Evolutionary conservation across 2,797 vertebrate genomes (phyloP), one percentile per base, ranked within the genome.

Genomic region (Anas acuta): DNA sequence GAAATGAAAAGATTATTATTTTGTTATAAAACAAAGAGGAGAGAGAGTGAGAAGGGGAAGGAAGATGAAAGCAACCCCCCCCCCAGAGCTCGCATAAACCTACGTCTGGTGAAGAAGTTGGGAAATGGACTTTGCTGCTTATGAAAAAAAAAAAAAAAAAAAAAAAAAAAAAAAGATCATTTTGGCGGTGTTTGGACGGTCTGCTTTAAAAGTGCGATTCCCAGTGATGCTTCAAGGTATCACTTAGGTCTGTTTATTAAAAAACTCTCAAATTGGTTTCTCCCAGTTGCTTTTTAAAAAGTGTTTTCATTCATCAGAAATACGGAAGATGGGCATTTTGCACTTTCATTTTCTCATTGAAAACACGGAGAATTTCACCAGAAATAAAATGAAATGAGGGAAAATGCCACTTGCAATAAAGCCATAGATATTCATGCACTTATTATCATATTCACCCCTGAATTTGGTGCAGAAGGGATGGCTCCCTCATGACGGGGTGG

Each of bases 391-490:
- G 0, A 2, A 69, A 28, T 6, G 43, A 66, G 15, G 49, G 18
- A 79, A 74, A 85, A 66, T 18, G 6, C 1, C 47, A 5, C 5
- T 11, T 20, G 23, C 22, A 41, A 14, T 17, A 28, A 84, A 93
- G 3, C 11, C 18, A 5, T 0, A 12, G 11, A 9, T 78, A 53
- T 90, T 70, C 62, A 11, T 7, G 5, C 6, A 25, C 3, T 45
- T 25, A 2, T 49, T 18, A 23, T 30, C 62, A 32, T 43, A 32
- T 43, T 43, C 28, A 32, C 13, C 28, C 7, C 23, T 3, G 13
- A 25, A 21, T 51, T 62, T 58, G 0, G 13, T 4, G 8, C 8
- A 4, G 2, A 49, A 90, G 43, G 0, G 0, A 18, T 1, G 45
- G 0, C 51, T 72, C 26, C 19, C 18, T 64, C 9, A 11, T 28